phyloP scores from a whole-genome alignment of 2,113 vertebrate species.

The Copsychus sechellarum region DNA sequence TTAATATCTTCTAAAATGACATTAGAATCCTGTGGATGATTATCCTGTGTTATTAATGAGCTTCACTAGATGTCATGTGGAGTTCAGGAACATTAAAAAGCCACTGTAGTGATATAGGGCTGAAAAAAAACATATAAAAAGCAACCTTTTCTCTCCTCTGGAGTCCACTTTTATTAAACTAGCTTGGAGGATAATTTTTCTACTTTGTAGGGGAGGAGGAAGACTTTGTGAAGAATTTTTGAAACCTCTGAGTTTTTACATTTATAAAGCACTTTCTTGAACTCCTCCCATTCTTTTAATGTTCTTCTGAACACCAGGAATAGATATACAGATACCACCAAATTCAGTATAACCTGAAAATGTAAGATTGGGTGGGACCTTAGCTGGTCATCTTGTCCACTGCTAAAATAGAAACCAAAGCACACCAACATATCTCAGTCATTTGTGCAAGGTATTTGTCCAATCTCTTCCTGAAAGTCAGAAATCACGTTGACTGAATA shows the following conservation, averaged over 20 bases:
- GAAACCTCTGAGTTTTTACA: not conserved
- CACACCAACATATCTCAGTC: not conserved
- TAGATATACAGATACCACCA: not conserved
- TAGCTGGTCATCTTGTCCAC: not conserved
- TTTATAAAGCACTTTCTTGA: not conserved
- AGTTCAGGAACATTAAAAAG: not conserved
- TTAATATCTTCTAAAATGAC: constrained; percentile 9
- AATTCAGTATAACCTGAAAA: not conserved
- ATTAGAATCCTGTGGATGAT: constrained; percentile 12
- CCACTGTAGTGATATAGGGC: not conserved
- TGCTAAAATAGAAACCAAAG: not conserved
- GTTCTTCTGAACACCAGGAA: not conserved
- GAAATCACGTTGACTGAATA: not conserved
- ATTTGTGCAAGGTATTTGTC: not conserved
- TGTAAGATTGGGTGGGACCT: not conserved
- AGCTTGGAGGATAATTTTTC: not conserved
- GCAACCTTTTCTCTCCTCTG: not conserved
- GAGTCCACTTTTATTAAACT: not conserved
- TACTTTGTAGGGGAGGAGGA: not conserved
- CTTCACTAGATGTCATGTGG: not conserved
- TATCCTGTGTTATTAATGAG: constrained; percentile 4
- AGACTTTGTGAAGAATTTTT: not conserved
- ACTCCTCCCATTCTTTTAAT: not conserved
- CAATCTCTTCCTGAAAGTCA: not conserved
- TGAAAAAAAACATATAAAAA: not conserved